Conservation (phyloP, 2,888 invertebrate species). For the Odontothrips loti region DNA sequence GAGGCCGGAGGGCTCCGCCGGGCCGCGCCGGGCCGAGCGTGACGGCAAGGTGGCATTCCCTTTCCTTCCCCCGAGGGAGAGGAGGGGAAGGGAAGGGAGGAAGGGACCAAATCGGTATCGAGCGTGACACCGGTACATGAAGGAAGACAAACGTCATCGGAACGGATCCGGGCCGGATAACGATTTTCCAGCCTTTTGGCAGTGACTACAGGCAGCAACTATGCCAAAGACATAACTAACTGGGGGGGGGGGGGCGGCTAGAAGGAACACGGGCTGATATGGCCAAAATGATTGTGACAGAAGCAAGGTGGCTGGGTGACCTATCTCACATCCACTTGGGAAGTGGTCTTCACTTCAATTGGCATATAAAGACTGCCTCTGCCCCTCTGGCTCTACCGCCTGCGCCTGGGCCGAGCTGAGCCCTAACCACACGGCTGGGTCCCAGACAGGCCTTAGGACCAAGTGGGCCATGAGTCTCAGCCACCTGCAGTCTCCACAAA, state of each 20-base stretch:
- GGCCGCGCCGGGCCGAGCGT: too few relatives aligned
- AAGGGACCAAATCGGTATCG: too few relatives aligned
- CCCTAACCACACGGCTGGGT: neutral
- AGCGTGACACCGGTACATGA: slow-evolving; percentile 8
- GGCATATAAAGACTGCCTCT: slow-evolving; percentile 20
- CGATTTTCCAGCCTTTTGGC: too few relatives aligned
- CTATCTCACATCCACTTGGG: slow-evolving; percentile 22
- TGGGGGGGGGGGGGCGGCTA: slow-evolving; percentile 1
- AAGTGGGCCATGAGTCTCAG: neutral
- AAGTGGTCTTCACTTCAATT: slow-evolving; percentile 8
- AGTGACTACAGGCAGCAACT: too few relatives aligned
- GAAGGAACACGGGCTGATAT: neutral
- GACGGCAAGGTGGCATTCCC: neutral
- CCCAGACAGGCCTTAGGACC: neutral
- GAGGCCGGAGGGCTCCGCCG: too few relatives aligned
- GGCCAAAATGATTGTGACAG: slow-evolving; percentile 27
- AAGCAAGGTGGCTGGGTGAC: slow-evolving; percentile 27
- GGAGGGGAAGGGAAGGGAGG: neutral
- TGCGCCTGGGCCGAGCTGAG: neutral
- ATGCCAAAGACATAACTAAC: neutral
- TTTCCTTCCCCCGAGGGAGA: neutral
- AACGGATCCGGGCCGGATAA: too few relatives aligned
- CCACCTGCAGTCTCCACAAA: neutral
- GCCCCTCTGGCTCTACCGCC: neutral
- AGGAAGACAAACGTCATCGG: neutral